Evolutionary conservation across 2,888 invertebrate genomes (phyloP).

Genomic region (Eupsilia transversa): DNA sequence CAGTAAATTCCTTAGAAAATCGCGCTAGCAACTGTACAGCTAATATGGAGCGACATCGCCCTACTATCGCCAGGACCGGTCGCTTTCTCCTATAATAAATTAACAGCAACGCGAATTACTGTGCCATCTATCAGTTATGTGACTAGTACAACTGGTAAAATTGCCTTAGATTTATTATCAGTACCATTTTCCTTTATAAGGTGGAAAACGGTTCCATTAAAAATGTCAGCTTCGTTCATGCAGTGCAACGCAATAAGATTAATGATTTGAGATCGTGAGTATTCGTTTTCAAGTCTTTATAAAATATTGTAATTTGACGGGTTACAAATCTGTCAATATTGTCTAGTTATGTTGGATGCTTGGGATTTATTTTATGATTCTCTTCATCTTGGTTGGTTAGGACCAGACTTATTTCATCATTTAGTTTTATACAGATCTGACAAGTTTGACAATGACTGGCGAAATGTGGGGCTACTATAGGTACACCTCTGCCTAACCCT

Average conservation of each 20-base stretch:
- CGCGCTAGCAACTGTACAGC: conserved; percentile 54
- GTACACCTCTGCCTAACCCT: too few relatives aligned
- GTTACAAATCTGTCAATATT: conserved; percentile 18
- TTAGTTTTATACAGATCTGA: background rate
- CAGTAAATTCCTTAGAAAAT: conserved; percentile 59
- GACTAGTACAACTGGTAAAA: conserved; percentile 50
- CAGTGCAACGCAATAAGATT: conserved; percentile 46
- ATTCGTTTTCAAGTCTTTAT: conserved; percentile 14
- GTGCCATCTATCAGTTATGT: conserved; percentile 57
- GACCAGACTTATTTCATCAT: background rate
- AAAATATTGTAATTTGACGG: conserved; percentile 28
- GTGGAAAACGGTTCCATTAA: conserved; percentile 52
- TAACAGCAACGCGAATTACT: conserved; percentile 54
- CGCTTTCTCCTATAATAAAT: conserved; percentile 75
- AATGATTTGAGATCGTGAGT: conserved; percentile 19
- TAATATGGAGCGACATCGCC: conserved; percentile 77
- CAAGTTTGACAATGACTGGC: background rate
- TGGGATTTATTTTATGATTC: background rate
- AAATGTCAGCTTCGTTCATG: conserved; percentile 42
- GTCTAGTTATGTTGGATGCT: background rate
- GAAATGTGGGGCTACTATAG: too few relatives aligned
- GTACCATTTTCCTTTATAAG: conserved; percentile 41
- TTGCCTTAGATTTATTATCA: conserved; percentile 52
- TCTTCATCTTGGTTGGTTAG: background rate
- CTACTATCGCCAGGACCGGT: conserved; percentile 61